Conservation (phyloP, 2,113 vertebrate genomes). For the Cryptoleucopteryx plumbea region DNA sequence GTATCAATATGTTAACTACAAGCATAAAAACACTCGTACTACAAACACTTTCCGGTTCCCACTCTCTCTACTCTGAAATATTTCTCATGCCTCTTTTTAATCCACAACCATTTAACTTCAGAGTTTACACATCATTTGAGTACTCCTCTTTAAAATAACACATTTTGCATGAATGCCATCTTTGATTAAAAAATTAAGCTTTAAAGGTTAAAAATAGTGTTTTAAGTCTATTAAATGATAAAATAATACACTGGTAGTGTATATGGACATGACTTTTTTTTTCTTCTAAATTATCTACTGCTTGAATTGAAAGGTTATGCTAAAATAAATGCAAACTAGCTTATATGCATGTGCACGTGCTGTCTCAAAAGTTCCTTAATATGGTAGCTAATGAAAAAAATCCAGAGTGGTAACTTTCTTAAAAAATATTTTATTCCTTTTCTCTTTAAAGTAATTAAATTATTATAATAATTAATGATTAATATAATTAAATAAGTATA, state of each 20-base stretch:
- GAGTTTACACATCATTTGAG: background rate
- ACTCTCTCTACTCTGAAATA: background rate
- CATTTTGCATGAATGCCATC: background rate
- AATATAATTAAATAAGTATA: background rate
- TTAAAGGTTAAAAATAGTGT: background rate
- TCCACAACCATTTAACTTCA: background rate
- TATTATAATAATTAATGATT: background rate
- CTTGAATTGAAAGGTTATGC: background rate
- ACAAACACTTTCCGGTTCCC: background rate
- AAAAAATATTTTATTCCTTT: background rate
- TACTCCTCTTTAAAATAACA: background rate
- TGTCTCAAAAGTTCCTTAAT: background rate
- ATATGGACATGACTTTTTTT: background rate
- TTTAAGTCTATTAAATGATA: background rate
- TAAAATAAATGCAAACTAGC: background rate
- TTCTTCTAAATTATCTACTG: background rate
- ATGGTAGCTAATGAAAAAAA: background rate
- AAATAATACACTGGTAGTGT: background rate
- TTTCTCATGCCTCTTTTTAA: background rate
- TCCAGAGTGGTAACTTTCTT: background rate
- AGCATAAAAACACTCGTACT: background rate
- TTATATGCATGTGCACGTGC: background rate
- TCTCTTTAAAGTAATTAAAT: background rate
- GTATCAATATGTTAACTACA: background rate
- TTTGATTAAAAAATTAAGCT: background rate